These are phyloP conservation scores for Mastomys coucha DNA, from an alignment of 2,113 vertebrate genomes.

Conservation along the genomic window DNA sequence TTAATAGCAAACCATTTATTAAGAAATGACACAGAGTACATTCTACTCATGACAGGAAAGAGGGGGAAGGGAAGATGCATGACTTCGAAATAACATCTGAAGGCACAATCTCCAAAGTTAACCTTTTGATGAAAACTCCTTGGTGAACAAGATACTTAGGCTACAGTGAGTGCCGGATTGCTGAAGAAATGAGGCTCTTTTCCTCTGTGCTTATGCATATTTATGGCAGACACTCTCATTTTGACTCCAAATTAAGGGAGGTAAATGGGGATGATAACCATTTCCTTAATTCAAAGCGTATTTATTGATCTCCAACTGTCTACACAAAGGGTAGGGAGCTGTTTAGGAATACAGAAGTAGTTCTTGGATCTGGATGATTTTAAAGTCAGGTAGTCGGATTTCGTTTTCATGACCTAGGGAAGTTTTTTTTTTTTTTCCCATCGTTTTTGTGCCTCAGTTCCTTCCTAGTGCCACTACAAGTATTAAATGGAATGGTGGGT, in stretches of 20 bases:
- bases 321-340: neutral
- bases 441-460: neutral
- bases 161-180: neutral
- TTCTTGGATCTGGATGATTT: neutral
- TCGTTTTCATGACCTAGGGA: neutral
- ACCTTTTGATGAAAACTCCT: constrained; percentile 39
- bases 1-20: constrained; percentile 83
- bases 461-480: neutral
- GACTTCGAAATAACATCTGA: constrained; percentile 58
- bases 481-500: neutral
- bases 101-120: constrained; percentile 53
- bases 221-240: neutral
- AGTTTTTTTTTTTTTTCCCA: neutral
- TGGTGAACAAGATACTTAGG: neutral
- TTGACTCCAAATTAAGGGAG: neutral
- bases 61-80: neutral
- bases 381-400: neutral
- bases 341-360: neutral
- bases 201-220: neutral
- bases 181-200: neutral
- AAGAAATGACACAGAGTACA: constrained; percentile 73
- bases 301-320: constrained; percentile 11
- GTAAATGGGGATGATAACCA: neutral
- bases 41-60: constrained; percentile 62
- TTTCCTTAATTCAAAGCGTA: constrained; percentile 11